Percentiles rank a stretch among this genome's conserved stretches.
phyloP scores from a whole-genome alignment of 1,140 invertebrate genomes.

The Zaprionus gabonicus region DNA sequence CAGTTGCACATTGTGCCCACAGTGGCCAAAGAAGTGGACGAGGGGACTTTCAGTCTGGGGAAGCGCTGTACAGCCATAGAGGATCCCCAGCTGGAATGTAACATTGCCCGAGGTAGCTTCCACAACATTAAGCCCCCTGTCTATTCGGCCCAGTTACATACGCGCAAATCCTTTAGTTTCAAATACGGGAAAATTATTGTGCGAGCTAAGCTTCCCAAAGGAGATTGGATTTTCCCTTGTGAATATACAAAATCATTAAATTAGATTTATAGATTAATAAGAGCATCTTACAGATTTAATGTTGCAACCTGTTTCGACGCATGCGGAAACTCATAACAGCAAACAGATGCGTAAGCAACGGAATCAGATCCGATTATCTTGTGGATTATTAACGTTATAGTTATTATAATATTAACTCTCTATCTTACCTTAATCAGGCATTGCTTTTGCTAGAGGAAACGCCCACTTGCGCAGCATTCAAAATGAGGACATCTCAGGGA shows the following conservation, averaged over 20 bases:
- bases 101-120: constrained; percentile 50
- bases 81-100: constrained; percentile 58
- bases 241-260: constrained; percentile 10
- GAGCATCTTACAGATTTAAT: constrained; percentile 55
- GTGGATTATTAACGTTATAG: no score
- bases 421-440: constrained; percentile 28
- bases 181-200: constrained; percentile 71
- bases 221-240: constrained; percentile 74
- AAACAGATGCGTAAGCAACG: constrained; percentile 66
- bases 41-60: constrained; percentile 54
- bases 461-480: constrained; percentile 43
- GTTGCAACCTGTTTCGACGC: constrained; percentile 68
- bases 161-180: constrained; percentile 63
- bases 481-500: constrained; percentile 63
- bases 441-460: constrained; percentile 67
- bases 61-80: constrained; percentile 69
- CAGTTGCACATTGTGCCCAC: constrained; percentile 60
- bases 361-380: background rate
- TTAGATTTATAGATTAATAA: background rate
- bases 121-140: constrained; percentile 68
- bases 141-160: constrained; percentile 67
- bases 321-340: constrained; percentile 66
- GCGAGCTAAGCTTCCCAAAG: constrained; percentile 66
- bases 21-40: constrained; percentile 52
- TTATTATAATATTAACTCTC: background rate